These are phyloP conservation scores for Perdita meconis DNA, from an alignment of 2,888 invertebrate genomes.

Conservation along the genomic window DNA sequence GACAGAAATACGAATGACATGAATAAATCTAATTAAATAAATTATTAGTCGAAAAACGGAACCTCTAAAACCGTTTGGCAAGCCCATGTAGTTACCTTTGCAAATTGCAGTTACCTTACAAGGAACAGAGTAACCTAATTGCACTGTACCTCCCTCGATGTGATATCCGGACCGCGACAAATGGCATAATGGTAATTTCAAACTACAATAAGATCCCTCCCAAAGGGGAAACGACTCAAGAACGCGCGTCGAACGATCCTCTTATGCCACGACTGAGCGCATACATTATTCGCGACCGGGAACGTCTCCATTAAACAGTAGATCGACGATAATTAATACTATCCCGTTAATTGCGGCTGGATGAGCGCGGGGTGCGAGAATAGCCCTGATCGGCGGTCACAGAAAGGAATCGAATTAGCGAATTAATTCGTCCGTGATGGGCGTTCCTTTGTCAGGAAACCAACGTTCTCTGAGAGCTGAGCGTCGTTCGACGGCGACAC, in stretches of 20 bases:
- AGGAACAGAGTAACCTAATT: no score
- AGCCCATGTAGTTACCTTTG: no score
- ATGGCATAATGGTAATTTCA: background rate
- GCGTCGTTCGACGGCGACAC: background rate
- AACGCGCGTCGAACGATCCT: background rate
- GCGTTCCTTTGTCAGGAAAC: slow-evolving; percentile 20
- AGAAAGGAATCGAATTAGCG: slow-evolving; percentile 53
- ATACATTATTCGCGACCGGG: slow-evolving; percentile 11
- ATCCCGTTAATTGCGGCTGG: slow-evolving; percentile 13
- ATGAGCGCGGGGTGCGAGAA: slow-evolving; percentile 30
- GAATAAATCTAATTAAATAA: no score
- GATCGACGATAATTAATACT: slow-evolving; percentile 55
- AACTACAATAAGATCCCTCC: background rate
- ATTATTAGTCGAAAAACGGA: no score
- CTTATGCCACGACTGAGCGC: background rate
- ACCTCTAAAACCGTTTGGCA: no score
- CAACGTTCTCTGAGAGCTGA: slow-evolving; percentile 1
- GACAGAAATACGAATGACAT: no score
- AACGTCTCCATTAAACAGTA: slow-evolving; percentile 27
- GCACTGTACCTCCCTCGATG: no score
- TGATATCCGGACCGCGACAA: no score
- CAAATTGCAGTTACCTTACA: no score
- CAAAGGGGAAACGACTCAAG: background rate
- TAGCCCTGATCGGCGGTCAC: slow-evolving; percentile 24
- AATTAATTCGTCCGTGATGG: slow-evolving; percentile 32